Evolutionary conservation across 2,797 vertebrate genomes (phyloP), one percentile per base, ranked within the genome.

Genomic region (Melanotaenia maccullochi): DNA sequence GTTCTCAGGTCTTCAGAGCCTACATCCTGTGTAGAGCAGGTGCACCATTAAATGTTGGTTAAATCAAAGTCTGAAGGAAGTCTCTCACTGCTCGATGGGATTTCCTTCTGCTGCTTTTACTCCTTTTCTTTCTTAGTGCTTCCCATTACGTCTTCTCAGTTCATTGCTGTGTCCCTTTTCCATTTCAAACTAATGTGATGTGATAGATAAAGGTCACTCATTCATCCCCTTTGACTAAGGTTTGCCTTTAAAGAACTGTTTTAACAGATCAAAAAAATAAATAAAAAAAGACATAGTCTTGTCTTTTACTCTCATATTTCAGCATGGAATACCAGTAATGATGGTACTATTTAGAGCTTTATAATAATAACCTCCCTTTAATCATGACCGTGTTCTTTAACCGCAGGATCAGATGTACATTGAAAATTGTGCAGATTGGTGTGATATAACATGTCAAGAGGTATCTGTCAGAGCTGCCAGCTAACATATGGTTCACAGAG

Each of bases 401-500:
- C 54, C 40, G 14, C 28, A 56, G 60, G 25, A 40, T 65, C 63
- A 60, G 1, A 42, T 77, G 22, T 14, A 40, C 24, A 30, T 16
- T 2, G 20, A 65, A 38, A 71, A 35, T 56, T 73, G 32, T 74
- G 36, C 36, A 70, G 67, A 65, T 63, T 60, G 33, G 68, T 70
- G 32, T 63, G 58, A 65, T 65, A 25, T 62, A 65, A 62, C 59
- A 47, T 60, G 54, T 63, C 36, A 59, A 57, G 44, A 73, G 40
- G 42, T 67, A 51, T 49, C 56, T 57, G 44, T 77, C 51, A 5
- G 20, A 2, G 12, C 36, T 56, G 18, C 24, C 22, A 12, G 58
- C 65, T 69, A 71, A 49, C 75, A 75, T 75, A 79, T 65, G 83
- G 69, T 61, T 81, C 40, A 35, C 33, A 59, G 65, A 60, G 33